Evolutionary conservation across 2,888 invertebrate genomes (phyloP), one percentile per base, ranked within the genome.

Genomic region (Eristalis pertinax): DNA sequence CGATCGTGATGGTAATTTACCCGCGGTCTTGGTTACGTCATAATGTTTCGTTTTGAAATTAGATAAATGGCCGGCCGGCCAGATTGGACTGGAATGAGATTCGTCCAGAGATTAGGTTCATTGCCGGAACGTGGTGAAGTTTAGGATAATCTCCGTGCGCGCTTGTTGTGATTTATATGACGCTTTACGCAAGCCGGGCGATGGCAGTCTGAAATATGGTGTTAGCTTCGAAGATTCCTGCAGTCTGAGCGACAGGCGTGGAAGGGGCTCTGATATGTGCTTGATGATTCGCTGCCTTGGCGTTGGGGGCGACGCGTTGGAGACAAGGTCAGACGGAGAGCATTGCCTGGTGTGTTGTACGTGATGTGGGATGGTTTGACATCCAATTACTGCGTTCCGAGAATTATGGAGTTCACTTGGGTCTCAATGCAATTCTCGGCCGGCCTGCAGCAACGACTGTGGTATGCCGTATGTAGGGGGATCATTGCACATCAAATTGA

Each of bases 31-130:
- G 72, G 87, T 87, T 87, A 84, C 87, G 87, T 87, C 87, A 87
- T 87, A 87, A 87, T 87, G 84, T 87, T 84, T 87, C 80, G 87
- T 73, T 79, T 87, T 76, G 80, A 87, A 87, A 87, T 87, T 87
- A 87, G 87, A 87, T 87, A 87, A 87, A 87, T 84, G 83, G 79
- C 84, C 79, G 67, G 63, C 80, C 68, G 80, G 76, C 29, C 26
- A 60, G 79, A 79, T 80, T 84, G 79, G 79, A 64, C 62, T 73
- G 38, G 72, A 80, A 84, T 87, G 69, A 87, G 87, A 87, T 87
- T 79, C 70, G 32, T 32, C 56, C 60, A 22, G 32, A 68, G 83
- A 84, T 84, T 79, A 76, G 50, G 68, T 73, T 87, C 83, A 87
- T 84, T 76, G 83, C 73, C 56, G 69, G 75, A 65, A 87, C 87